A percentile compares a stretch with the other conserved stretches of the same genome.
phyloP scores from a whole-genome alignment of 2,888 invertebrate genomes.

The Aleiodes leptofemur region DNA sequence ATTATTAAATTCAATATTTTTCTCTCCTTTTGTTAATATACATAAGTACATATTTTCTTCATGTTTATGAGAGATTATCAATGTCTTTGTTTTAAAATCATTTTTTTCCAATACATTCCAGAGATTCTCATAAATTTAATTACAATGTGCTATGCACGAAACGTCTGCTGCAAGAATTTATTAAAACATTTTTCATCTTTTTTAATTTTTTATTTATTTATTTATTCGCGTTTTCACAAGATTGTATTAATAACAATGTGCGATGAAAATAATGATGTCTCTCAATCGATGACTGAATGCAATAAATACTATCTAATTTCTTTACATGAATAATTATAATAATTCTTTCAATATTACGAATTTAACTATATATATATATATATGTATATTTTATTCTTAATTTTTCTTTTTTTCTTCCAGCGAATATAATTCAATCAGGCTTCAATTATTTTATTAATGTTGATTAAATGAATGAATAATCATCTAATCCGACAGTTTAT shows the following conservation, averaged over 20 bases:
- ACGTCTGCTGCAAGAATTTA: conserved; percentile 5
- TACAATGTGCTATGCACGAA: conserved; percentile 34
- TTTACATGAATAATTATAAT: conserved; percentile 45
- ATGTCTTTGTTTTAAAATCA: too few species aligned
- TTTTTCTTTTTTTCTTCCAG: background rate
- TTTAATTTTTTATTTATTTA: too few species aligned
- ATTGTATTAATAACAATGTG: conserved; percentile 34
- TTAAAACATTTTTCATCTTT: background rate
- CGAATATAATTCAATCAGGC: background rate
- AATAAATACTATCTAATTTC: conserved; percentile 37
- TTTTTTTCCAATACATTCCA: too few species aligned
- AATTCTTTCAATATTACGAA: conserved; percentile 24
- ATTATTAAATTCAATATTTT: background rate
- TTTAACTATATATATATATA: conserved; percentile 17
- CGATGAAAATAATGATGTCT: background rate
- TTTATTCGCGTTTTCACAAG: conserved; percentile 17
- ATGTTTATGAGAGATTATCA: background rate
- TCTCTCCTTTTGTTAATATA: background rate
- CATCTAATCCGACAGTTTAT: too few species aligned
- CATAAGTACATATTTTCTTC: background rate
- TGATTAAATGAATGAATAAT: too few species aligned
- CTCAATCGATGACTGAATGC: conserved; percentile 4
- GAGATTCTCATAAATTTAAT: background rate
- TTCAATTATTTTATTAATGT: too few species aligned
- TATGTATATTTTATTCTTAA: background rate